These are phyloP conservation scores for Silurus meridionalis DNA, from an alignment of 2,113 vertebrate species.

Conservation along the genomic window DNA sequence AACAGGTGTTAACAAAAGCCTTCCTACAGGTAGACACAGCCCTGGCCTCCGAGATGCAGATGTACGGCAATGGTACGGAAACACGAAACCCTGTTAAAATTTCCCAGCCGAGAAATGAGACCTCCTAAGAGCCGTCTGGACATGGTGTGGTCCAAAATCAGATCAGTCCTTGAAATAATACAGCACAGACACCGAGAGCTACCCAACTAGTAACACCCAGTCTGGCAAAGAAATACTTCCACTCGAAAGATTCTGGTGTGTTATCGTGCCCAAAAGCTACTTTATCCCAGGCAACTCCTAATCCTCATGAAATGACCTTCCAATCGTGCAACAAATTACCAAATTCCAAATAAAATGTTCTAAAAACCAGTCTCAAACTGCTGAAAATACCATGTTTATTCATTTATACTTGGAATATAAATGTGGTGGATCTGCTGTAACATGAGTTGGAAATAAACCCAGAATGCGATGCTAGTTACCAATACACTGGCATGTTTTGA, in stretches of 20 bases:
- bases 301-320: not conserved
- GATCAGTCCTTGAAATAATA: not conserved
- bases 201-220: not conserved
- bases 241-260: not conserved
- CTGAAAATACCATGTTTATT: not conserved
- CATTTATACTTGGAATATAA: not conserved
- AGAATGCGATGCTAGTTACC: not conserved
- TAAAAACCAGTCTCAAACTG: not conserved
- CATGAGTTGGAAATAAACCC: not conserved
- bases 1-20: conserved; percentile 83
- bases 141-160: not conserved
- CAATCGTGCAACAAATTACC: not conserved
- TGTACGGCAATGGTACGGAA: conserved; percentile 40
- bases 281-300: not conserved
- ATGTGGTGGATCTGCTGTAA: not conserved
- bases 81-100: not conserved
- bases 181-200: not conserved
- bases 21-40: conserved; percentile 92
- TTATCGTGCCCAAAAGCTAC: not conserved
- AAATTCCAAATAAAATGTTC: not conserved
- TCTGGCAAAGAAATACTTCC: not conserved
- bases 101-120: not conserved
- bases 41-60: conserved; percentile 76
- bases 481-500: not conserved
- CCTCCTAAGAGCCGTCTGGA: not conserved